Conservation (phyloP, 1,140 invertebrate genomes). For the Philotrypesis tridentata region DNA sequence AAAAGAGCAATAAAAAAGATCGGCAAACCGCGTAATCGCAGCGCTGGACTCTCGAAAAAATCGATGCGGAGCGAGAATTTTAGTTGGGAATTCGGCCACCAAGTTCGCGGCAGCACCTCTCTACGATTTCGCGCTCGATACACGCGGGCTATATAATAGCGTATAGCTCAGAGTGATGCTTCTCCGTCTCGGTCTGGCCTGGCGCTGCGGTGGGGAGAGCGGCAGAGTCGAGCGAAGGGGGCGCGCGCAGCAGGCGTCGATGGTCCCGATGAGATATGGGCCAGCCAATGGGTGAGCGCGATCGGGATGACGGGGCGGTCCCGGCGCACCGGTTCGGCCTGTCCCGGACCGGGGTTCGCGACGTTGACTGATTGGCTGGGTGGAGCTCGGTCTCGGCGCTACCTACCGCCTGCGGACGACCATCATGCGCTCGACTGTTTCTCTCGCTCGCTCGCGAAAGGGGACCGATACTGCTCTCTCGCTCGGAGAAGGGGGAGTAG, state of each 20-base stretch:
- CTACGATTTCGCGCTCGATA: constrained; percentile 58
- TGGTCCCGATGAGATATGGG: constrained; percentile 71
- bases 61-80: constrained; percentile 63
- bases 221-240: neutral
- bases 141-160: neutral
- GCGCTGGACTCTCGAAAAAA: constrained; percentile 49
- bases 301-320: constrained; percentile 70
- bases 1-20: neutral
- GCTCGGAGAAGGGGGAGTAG: constrained; percentile 34
- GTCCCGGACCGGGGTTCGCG: constrained; percentile 31
- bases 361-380: constrained; percentile 53
- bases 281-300: constrained; percentile 72
- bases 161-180: neutral
- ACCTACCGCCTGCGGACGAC: constrained; percentile 69
- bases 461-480: constrained; percentile 54
- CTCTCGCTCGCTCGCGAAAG: constrained; percentile 18
- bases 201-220: too few relatives aligned
- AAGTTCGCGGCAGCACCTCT: constrained; percentile 69
- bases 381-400: constrained; percentile 73
- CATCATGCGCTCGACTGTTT: constrained; percentile 67
- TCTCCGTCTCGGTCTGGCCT: neutral
- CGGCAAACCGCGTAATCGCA: neutral
- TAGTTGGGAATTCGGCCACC: constrained; percentile 61
- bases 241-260: constrained; percentile 19
- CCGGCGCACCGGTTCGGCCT: constrained; percentile 66